These are phyloP conservation scores for Falco berigora DNA, from an alignment of 2,797 vertebrate species.

Conservation along the genomic window DNA sequence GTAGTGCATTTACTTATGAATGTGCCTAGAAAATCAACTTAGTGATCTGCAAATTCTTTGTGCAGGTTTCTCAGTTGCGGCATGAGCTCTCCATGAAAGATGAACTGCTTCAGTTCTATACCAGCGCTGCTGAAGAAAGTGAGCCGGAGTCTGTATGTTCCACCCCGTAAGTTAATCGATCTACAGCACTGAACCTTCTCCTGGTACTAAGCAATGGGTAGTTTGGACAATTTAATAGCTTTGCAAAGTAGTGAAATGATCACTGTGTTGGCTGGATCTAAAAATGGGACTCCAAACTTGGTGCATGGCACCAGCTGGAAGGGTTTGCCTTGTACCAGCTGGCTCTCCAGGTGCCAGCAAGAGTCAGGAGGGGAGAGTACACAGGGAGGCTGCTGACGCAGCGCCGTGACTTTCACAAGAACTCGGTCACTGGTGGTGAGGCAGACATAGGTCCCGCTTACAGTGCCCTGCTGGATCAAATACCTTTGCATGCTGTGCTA, in stretches of 20 bases:
- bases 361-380: background rate
- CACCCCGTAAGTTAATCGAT: constrained; percentile 82
- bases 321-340: background rate
- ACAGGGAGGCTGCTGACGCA: background rate
- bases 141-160: constrained; percentile 88
- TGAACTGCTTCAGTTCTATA: constrained; percentile 96
- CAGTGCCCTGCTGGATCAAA: background rate
- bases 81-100: constrained; percentile 98
- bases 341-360: background rate
- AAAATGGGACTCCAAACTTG: background rate
- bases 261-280: background rate
- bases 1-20: background rate
- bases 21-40: background rate
- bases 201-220: background rate
- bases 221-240: background rate
- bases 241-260: background rate
- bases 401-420: rapidly evolving
- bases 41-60: background rate
- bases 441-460: rapidly evolving
- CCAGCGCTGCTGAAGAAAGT: constrained; percentile 90
- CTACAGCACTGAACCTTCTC: rapidly evolving
- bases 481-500: background rate
- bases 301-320: background rate
- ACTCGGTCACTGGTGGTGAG: background rate
- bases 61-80: constrained; percentile 91